A percentile compares a stretch with the other conserved stretches of the same genome.
Evolutionary conservation across 1,140 invertebrate genomes (phyloP).

Genomic region (Pectinophora gossypiella): DNA sequence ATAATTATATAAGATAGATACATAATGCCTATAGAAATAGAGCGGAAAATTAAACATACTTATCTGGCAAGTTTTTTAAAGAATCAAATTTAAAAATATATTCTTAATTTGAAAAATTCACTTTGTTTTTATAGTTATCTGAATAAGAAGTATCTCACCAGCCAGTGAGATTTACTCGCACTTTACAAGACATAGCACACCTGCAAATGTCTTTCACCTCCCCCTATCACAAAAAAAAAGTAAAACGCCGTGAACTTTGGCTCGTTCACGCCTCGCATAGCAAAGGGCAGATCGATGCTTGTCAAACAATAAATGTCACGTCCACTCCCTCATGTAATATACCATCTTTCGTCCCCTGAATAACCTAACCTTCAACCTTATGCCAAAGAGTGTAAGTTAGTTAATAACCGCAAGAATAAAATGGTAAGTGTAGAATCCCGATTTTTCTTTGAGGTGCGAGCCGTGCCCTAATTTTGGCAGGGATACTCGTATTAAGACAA

Average conservation of each 20-base stretch:
- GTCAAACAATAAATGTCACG: slow-evolving; percentile 74
- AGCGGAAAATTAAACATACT: no score
- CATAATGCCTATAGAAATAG: no score
- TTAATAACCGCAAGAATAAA: slow-evolving; percentile 8
- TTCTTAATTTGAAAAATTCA: no score
- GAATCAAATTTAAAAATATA: no score
- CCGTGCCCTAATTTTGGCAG: slow-evolving; percentile 51
- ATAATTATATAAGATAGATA: no score
- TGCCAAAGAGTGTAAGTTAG: not conserved
- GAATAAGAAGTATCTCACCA: no score
- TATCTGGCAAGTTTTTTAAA: no score
- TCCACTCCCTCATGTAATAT: slow-evolving; percentile 56
- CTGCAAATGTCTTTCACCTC: no score
- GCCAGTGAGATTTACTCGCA: no score
- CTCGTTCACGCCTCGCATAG: slow-evolving; percentile 55
- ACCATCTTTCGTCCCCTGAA: slow-evolving; percentile 13
- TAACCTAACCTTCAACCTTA: not conserved
- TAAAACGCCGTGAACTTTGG: slow-evolving; percentile 48
- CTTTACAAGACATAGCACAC: no score
- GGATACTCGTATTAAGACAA: slow-evolving; percentile 9
- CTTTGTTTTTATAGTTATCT: no score
- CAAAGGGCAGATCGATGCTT: slow-evolving; percentile 71
- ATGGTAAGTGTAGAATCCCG: slow-evolving; percentile 25
- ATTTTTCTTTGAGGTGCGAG: slow-evolving; percentile 66
- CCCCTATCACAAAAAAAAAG: slow-evolving; percentile 3